These are phyloP conservation scores for Acinonyx jubatus DNA, from an alignment of 2,113 vertebrate genomes.

Conservation along the genomic window DNA sequence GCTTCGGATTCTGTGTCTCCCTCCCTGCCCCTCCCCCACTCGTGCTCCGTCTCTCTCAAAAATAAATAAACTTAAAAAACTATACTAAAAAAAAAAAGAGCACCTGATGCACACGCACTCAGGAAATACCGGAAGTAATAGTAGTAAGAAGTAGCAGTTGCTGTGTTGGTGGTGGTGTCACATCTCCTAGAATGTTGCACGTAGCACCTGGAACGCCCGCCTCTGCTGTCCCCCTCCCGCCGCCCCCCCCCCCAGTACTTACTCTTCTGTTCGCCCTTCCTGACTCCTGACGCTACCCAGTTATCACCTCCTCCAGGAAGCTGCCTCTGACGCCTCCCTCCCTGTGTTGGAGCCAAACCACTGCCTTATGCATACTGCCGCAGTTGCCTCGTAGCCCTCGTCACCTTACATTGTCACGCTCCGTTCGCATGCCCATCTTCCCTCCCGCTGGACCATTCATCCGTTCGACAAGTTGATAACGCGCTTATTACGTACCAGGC, in stretches of 20 bases:
- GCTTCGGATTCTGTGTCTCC: background rate
- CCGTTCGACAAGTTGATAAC: background rate
- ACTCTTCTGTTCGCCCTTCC: background rate
- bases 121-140: background rate
- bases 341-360: background rate
- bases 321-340: background rate
- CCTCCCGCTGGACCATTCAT: background rate
- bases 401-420: too few relatives aligned
- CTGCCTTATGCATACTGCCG: background rate
- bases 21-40: background rate
- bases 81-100: background rate
- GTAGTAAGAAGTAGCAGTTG: background rate
- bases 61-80: too few relatives aligned
- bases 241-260: background rate
- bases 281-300: background rate
- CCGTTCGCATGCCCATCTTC: background rate
- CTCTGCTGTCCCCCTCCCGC: background rate
- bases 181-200: background rate
- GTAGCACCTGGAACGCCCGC: background rate
- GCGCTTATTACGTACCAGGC: background rate
- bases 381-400: background rate
- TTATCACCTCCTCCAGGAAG: background rate
- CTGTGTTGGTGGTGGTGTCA: too few relatives aligned
- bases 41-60: background rate
- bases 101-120: background rate